Evolutionary conservation across 2,113 vertebrate species (phyloP).

Genomic region (Seriola aureovittata): DNA sequence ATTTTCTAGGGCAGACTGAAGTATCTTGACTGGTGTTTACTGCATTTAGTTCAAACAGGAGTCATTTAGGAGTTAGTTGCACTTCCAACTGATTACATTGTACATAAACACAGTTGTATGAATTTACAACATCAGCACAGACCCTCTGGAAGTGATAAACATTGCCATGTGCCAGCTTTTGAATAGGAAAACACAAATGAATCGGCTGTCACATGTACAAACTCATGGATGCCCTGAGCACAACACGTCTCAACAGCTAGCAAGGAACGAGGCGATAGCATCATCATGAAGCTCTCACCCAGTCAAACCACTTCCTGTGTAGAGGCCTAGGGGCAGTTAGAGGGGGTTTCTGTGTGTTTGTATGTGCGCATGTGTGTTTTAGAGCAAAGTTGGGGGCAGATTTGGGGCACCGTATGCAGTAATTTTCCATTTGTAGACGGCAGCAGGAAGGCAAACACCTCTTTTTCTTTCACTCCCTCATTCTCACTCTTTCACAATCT

Average conservation of each 20-base stretch:
- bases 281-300: constrained; percentile 57
- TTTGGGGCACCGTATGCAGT: constrained; percentile 55
- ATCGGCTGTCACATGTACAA: constrained; percentile 42
- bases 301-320: constrained; percentile 77
- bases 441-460: constrained; percentile 54
- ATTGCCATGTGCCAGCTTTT: constrained; percentile 1
- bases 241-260: constrained; percentile 40
- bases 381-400: constrained; percentile 31
- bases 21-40: constrained; percentile 49
- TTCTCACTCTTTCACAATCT: constrained; percentile 58
- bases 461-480: constrained; percentile 19
- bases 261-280: constrained; percentile 38
- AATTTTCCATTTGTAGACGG: constrained; percentile 72
- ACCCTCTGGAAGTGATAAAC: constrained; percentile 12
- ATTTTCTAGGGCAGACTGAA: constrained; percentile 36
- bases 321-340: constrained; percentile 61
- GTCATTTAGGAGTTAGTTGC: constrained; percentile 18
- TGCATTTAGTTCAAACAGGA: constrained; percentile 24
- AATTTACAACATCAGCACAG: constrained; percentile 10
- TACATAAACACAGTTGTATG: constrained; percentile 24
- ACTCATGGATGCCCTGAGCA: constrained; percentile 40
- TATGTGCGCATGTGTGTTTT: constrained; percentile 35
- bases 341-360: constrained; percentile 31
- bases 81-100: background rate
- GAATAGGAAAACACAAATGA: constrained; percentile 14